phyloP scores from a whole-genome alignment of 2,113 vertebrate species.

The Calidris pygmaea region DNA sequence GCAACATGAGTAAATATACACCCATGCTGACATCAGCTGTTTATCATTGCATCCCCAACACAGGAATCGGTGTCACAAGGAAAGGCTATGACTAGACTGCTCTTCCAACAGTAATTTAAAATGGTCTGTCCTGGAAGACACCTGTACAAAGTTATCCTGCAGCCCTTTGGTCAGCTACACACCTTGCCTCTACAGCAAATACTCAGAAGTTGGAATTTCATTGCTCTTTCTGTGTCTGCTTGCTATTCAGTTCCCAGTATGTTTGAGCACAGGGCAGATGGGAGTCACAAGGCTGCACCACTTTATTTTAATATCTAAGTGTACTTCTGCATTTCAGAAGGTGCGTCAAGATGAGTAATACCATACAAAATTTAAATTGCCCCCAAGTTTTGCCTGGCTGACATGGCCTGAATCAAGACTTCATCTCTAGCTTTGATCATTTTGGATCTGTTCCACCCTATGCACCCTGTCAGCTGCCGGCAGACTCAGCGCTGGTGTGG shows the following conservation, averaged over 20 bases:
- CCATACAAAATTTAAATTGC: background rate
- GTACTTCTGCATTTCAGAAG: background rate
- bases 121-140: background rate
- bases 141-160: background rate
- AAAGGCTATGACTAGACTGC: background rate
- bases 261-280: background rate
- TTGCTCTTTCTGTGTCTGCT: background rate
- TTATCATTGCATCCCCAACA: background rate
- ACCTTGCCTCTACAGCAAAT: background rate
- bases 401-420: background rate
- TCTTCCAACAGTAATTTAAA: background rate
- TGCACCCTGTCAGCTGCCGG: accelerated
- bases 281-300: background rate
- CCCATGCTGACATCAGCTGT: background rate
- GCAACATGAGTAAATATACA: background rate
- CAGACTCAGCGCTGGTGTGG: background rate
- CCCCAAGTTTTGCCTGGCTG: background rate
- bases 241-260: background rate
- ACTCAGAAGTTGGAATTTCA: background rate
- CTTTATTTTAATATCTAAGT: background rate
- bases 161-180: background rate
- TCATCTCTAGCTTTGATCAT: background rate
- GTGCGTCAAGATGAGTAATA: background rate
- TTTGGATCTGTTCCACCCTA: slow-evolving; percentile 4
- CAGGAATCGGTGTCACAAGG: background rate